phyloP scores from a whole-genome alignment of 2,113 vertebrate genomes.

The Cacatua alba region DNA sequence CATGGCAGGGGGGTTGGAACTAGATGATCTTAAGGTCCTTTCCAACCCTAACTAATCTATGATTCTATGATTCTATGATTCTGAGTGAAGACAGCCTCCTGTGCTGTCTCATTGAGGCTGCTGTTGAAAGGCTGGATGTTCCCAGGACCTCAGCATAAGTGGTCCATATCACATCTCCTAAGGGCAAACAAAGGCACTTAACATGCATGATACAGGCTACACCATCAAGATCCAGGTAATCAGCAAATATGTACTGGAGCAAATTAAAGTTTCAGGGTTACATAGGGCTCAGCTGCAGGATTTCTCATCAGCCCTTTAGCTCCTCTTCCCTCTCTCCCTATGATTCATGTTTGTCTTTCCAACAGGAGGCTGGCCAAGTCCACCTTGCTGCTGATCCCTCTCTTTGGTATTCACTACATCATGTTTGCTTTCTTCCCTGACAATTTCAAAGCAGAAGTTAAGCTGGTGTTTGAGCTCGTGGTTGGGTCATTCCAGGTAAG shows the following conservation, averaged over 20 bases:
- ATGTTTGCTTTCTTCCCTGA: slow-evolving; percentile 95
- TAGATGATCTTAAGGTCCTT: background rate
- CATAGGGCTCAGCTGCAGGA: background rate
- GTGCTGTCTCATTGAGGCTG: background rate
- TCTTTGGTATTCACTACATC: slow-evolving; percentile 95
- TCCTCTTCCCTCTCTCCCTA: background rate
- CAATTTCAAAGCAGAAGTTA: slow-evolving; percentile 83
- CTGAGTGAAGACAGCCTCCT: background rate
- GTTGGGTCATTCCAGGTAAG: slow-evolving; percentile 95
- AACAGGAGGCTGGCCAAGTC: slow-evolving; percentile 94
- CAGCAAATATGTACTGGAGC: background rate
- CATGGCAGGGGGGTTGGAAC: background rate
- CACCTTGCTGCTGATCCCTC: slow-evolving; percentile 94
- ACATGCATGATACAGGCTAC: background rate
- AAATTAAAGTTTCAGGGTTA: background rate
- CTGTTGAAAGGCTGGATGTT: background rate
- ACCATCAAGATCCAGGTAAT: background rate
- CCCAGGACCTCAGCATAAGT: background rate
- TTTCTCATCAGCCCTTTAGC: background rate
- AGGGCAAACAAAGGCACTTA: background rate
- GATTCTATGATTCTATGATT: background rate
- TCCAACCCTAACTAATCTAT: background rate
- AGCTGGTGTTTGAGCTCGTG: slow-evolving; percentile 89
- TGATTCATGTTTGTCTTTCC: slow-evolving; percentile 8
- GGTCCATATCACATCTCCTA: background rate